A percentile compares a stretch with the other conserved stretches of the same genome.
Evolutionary conservation across 2,888 invertebrate species (phyloP).

Genomic region (Drosophila algonquin): DNA sequence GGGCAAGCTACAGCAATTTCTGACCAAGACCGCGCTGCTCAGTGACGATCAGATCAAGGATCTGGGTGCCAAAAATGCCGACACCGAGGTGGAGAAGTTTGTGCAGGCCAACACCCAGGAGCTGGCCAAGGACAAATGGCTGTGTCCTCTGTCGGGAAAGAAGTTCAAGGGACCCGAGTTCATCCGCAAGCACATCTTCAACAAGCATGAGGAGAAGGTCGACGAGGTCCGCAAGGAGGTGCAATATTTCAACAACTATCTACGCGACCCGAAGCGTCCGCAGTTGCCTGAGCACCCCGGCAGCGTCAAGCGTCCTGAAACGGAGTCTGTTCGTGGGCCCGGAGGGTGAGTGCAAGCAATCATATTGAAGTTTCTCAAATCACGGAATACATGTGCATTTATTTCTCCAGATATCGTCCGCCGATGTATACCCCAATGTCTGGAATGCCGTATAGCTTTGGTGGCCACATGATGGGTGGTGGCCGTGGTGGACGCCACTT

Average conservation of each 20-base stretch:
- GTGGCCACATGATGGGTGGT: conserved; percentile 84
- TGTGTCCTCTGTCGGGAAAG: conserved; percentile 99
- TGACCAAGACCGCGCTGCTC: conserved; percentile 90
- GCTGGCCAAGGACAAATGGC: conserved; percentile 98
- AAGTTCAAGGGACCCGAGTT: conserved; percentile 99
- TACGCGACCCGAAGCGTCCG: conserved; percentile 96
- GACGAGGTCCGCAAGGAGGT: conserved; percentile 99
- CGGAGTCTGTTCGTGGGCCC: conserved; percentile 72
- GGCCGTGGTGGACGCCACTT: conserved; percentile 84
- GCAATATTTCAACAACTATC: conserved; percentile 98
- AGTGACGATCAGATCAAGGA: conserved; percentile 93
- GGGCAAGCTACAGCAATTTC: conserved; percentile 94
- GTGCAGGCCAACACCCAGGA: conserved; percentile 98
- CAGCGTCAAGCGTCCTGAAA: conserved; percentile 75
- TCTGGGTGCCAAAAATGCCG: conserved; percentile 91
- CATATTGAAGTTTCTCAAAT: too few relatives aligned
- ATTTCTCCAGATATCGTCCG: conserved; percentile 72
- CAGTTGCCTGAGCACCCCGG: conserved; percentile 94
- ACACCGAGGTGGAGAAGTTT: conserved; percentile 92
- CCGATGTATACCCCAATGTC: conserved; percentile 83
- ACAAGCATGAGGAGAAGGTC: conserved; percentile 98
- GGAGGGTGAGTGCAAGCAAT: conserved; percentile 48
- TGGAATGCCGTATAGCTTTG: conserved; percentile 85
- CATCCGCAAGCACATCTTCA: conserved; percentile 98
- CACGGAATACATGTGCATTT: background rate